Percentiles rank a stretch among this genome's conserved stretches.
Evolutionary conservation across 2,113 vertebrate genomes (phyloP).

Genomic region (Odocoileus virginianus): DNA sequence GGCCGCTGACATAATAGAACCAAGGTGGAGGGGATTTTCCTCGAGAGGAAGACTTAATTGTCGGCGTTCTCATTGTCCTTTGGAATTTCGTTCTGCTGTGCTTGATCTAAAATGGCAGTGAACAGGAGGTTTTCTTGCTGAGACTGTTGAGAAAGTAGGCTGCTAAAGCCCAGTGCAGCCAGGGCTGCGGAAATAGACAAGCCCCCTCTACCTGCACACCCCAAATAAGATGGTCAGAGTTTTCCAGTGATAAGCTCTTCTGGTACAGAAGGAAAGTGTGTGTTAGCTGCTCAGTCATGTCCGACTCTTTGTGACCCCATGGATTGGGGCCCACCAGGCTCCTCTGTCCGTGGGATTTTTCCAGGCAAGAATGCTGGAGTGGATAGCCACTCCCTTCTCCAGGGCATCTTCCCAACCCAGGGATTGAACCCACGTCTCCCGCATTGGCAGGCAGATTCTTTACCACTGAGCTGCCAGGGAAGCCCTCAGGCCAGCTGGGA

Average conservation of each 20-base stretch:
- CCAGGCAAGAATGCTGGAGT: background rate
- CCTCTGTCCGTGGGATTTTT: background rate
- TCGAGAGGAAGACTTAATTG: too few relatives aligned
- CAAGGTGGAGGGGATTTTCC: background rate
- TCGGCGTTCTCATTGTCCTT: background rate
- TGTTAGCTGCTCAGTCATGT: background rate
- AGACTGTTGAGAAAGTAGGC: background rate
- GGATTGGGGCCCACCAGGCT: background rate
- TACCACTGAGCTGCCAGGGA: background rate
- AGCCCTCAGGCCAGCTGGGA: background rate
- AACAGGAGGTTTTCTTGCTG: background rate
- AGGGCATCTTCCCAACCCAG: background rate
- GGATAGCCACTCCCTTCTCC: background rate
- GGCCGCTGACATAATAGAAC: background rate
- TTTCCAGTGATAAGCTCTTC: background rate
- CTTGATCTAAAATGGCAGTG: background rate
- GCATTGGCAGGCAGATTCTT: background rate
- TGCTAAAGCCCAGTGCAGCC: background rate
- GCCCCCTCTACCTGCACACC: accelerated
- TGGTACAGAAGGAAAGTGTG: background rate
- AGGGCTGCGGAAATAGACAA: background rate
- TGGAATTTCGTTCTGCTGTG: background rate
- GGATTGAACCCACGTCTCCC: background rate
- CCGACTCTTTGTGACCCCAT: background rate
- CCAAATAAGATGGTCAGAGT: too few relatives aligned